Conservation (phyloP, 2,888 invertebrate genomes). For the Altica lythri region DNA sequence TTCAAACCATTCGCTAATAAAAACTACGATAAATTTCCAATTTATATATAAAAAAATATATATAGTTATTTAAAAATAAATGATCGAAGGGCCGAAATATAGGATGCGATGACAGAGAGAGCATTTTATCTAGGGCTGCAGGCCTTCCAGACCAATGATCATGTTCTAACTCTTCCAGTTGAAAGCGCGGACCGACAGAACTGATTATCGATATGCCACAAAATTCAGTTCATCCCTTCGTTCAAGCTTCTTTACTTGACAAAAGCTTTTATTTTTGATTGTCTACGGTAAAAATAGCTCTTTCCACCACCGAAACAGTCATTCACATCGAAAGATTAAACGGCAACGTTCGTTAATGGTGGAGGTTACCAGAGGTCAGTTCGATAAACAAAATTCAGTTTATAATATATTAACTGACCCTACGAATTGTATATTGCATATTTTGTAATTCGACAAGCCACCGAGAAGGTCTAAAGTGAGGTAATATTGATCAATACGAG, state of each 20-base stretch:
- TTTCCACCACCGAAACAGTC: too few species aligned
- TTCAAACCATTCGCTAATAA: too few species aligned
- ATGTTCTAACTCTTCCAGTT: constrained; percentile 44
- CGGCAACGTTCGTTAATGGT: too few species aligned
- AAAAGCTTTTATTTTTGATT: constrained; percentile 21
- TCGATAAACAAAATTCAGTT: too few species aligned
- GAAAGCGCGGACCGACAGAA: constrained; percentile 47
- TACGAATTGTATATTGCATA: too few species aligned
- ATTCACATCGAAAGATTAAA: too few species aligned
- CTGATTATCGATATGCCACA: constrained; percentile 48
- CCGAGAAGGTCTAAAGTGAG: too few species aligned
- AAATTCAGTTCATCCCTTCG: constrained; percentile 35
- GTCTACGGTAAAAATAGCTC: constrained; percentile 4
- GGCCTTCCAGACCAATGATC: constrained; percentile 52
- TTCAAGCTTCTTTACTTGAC: constrained; percentile 18
- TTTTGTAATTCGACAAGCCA: too few species aligned
- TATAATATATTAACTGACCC: too few species aligned
- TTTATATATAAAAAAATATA: constrained; percentile 14
- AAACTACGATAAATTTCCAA: too few species aligned
- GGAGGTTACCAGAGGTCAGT: too few species aligned
- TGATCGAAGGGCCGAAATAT: constrained; percentile 40
- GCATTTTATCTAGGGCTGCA: constrained; percentile 52
- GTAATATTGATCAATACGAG: too few species aligned
- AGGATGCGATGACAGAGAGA: constrained; percentile 46
- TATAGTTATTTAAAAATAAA: constrained; percentile 24